Conservation (phyloP, 2,888 invertebrate species). For the Amitus sp. region DNA sequence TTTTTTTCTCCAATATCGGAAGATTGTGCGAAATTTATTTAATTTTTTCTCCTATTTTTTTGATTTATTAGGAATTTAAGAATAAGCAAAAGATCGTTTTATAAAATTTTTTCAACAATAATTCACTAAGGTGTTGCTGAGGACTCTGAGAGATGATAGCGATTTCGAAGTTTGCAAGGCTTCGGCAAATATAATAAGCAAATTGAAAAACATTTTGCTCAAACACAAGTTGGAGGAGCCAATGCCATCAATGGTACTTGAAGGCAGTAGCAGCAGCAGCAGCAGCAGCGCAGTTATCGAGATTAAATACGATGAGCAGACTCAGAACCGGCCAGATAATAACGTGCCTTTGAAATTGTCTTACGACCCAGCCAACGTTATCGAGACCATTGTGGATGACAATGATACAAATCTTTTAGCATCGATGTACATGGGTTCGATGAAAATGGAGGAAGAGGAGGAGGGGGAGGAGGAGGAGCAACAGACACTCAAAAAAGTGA, state of each 20-base stretch:
- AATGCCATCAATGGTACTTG: constrained; percentile 34
- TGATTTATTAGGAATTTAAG: too few relatives aligned
- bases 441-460: constrained; percentile 54
- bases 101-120: too few relatives aligned
- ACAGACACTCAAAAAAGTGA: constrained; percentile 59
- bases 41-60: too few relatives aligned
- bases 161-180: constrained; percentile 77
- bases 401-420: constrained; percentile 73
- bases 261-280: too few relatives aligned
- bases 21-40: too few relatives aligned
- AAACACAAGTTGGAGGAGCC: constrained; percentile 59
- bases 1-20: too few relatives aligned
- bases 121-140: constrained; percentile 72
- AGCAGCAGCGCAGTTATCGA: constrained; percentile 55
- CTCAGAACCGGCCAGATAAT: constrained; percentile 4
- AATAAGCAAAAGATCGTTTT: too few relatives aligned
- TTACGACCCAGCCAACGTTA: constrained; percentile 68
- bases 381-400: constrained; percentile 74
- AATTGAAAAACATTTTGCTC: constrained; percentile 68
- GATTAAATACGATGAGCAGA: constrained; percentile 47
- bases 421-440: constrained; percentile 71
- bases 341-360: constrained; percentile 47
- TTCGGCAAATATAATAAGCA: constrained; percentile 69
- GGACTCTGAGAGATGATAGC: constrained; percentile 74
- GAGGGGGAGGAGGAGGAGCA: constrained; percentile 49